Base-by-base conservation (phyloP, 2,113 vertebrate species). In the Charadrius vociferus region DNA sequence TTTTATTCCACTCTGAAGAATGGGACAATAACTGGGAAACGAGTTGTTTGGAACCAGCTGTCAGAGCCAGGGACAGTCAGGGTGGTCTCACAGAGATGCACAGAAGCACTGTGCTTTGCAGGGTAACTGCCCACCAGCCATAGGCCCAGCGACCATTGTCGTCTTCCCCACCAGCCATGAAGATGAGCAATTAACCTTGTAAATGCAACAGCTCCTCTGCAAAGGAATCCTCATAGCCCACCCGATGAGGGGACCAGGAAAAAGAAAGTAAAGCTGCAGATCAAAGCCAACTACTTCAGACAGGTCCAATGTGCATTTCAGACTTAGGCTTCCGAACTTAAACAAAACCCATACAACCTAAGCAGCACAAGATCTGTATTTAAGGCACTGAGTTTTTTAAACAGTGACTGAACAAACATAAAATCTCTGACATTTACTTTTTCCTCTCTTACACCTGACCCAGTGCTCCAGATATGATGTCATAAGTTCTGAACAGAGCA, bases 401-500 rank as follows among this genome's bases (percentile, higher is more conserved):
- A 36, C 49, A 82, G 22, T 17, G 52, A 68, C 59, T 86, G 63
- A 81, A 73, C 20, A 82, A 78, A 62, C 61, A 23, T 7, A 23
- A 86, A 49, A 58, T 29, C 17, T 65, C 56, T 61, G 45, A 50
- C 18, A 52, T 65, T 18, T 39, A 55, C 19, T 49, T 87, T 71
- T 67, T 66, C 23, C 21, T 86, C 34, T 88, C 39, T 61, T 70
- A 55, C 9, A 36, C 7, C 10, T 56, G 30, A 74, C 32, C 3
- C 1, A 22, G 27, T 1, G 2, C 24, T 56, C 13, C 36, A 80
- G 63, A 27, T 56, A 14, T 24, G 34, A 4, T 32, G 19, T 52
- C 14, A 1, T 0, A 78, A 10, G 41, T 59, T 65, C 66, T 75
- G 52, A 50, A 71, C 34, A 55, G n/a, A 30, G 3, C 0, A 7